Evolutionary conservation across 1,140 invertebrate species (phyloP).

Genomic region (Helicoverpa armigera): DNA sequence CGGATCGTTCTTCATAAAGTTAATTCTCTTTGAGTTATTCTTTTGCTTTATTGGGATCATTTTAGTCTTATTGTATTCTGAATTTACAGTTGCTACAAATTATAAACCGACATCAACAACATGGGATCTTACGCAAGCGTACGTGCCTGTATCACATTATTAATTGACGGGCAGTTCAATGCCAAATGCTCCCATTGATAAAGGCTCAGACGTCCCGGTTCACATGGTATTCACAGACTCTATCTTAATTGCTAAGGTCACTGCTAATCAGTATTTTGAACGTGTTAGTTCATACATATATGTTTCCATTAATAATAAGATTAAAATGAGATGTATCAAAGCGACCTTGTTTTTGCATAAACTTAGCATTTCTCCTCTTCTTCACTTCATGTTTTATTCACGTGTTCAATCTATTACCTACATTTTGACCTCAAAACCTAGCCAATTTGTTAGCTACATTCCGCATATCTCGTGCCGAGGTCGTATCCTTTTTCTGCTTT

Average conservation of each 20-base stretch:
- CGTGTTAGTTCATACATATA: not conserved
- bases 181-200: conserved; percentile 40
- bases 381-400: conserved; percentile 36
- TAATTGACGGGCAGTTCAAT: conserved; percentile 36
- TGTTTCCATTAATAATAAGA: not conserved
- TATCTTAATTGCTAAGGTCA: conserved; percentile 33
- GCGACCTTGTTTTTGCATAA: conserved; percentile 23
- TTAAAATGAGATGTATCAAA: not conserved
- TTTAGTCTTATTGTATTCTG: not conserved
- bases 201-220: conserved; percentile 28
- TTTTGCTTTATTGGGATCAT: not conserved
- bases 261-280: conserved; percentile 31
- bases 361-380: conserved; percentile 21
- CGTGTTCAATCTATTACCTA: conserved; percentile 13
- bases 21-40: not conserved
- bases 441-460: conserved; percentile 1
- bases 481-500: conserved; percentile 40
- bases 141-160: conserved; percentile 14
- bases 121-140: conserved; percentile 13
- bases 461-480: conserved; percentile 27
- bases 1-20: not conserved
- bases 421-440: conserved; percentile 39
- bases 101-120: conserved; percentile 3
- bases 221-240: conserved; percentile 26
- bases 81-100: conserved; percentile 26